These are phyloP conservation scores for Pleuronectes platessa DNA, from an alignment of 2,113 vertebrate genomes.

Conservation along the genomic window DNA sequence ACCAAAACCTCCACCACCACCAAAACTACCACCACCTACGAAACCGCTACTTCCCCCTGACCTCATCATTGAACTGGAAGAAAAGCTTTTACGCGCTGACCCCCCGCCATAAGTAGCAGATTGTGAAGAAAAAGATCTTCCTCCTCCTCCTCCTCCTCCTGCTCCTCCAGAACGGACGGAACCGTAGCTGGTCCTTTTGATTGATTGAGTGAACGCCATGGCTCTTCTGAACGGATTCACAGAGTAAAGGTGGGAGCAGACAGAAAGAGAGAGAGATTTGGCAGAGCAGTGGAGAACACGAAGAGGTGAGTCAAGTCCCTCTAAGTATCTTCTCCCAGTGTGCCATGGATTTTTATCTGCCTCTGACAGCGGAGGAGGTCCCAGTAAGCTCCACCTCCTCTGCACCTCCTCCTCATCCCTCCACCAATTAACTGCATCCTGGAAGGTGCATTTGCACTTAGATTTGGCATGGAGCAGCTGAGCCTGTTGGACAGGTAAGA, in stretches of 20 bases:
- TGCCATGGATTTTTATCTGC: conserved; percentile 64
- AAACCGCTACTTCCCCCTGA: not conserved
- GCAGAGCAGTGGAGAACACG: conserved; percentile 73
- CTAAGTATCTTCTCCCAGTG: conserved; percentile 67
- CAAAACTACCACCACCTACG: not conserved
- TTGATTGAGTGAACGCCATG: conserved; percentile 17
- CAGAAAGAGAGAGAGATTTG: conserved; percentile 54
- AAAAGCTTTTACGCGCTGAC: not conserved
- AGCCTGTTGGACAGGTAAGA: conserved; percentile 68
- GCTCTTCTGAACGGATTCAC: conserved; percentile 20
- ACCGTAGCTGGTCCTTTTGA: not conserved
- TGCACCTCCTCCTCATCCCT: conserved; percentile 18
- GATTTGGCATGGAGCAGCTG: conserved; percentile 34
- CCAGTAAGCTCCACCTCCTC: conserved; percentile 34
- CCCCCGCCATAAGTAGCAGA: conserved; percentile 11
- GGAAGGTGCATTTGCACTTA: conserved; percentile 35
- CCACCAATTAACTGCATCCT: conserved; percentile 48
- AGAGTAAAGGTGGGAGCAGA: conserved; percentile 43
- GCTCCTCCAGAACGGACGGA: conserved; percentile 50
- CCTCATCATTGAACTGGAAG: too few species aligned
- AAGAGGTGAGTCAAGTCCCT: conserved; percentile 81
- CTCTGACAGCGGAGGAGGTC: conserved; percentile 40
- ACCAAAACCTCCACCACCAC: too few species aligned
- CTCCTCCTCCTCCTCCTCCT: not conserved
- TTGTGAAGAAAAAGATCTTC: conserved; percentile 8